phyloP scores from a whole-genome alignment of 2,888 invertebrate species.

The Gymnosoma rotundatum region DNA sequence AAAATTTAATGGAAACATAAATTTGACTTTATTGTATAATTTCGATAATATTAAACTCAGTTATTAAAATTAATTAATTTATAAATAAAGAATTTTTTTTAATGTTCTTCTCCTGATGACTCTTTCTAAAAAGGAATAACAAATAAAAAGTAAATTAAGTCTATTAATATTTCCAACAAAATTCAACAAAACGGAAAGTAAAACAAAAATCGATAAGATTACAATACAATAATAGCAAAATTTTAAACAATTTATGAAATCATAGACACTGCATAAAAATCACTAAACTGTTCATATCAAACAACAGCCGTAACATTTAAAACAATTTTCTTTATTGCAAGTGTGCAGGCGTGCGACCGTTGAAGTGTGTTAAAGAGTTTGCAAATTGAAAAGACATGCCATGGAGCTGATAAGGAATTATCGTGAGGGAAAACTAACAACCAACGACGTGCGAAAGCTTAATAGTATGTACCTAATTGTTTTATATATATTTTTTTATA shows the following conservation, averaged over 20 bases:
- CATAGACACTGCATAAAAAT: conserved; percentile 37
- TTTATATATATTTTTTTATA: conserved; percentile 13
- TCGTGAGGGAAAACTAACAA: conserved; percentile 76
- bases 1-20: too few relatives aligned
- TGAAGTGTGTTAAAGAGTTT: conserved; percentile 5
- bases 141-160: too few relatives aligned
- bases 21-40: too few relatives aligned
- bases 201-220: neutral
- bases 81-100: too few relatives aligned
- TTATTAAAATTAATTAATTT: too few relatives aligned
- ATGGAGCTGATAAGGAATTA: conserved; percentile 80
- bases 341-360: conserved; percentile 15
- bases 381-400: conserved; percentile 55
- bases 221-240: neutral
- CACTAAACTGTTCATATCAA: neutral
- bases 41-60: too few relatives aligned
- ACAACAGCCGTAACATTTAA: neutral
- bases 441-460: conserved; percentile 74
- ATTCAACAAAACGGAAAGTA: neutral
- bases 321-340: conserved; percentile 8
- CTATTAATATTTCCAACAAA: too few relatives aligned
- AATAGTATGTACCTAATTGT: conserved; percentile 75
- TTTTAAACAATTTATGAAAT: conserved; percentile 20
- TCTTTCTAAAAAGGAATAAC: too few relatives aligned
- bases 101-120: too few relatives aligned